Base-by-base conservation (phyloP, 2,888 invertebrate genomes). In the Lucinisca nassula region DNA sequence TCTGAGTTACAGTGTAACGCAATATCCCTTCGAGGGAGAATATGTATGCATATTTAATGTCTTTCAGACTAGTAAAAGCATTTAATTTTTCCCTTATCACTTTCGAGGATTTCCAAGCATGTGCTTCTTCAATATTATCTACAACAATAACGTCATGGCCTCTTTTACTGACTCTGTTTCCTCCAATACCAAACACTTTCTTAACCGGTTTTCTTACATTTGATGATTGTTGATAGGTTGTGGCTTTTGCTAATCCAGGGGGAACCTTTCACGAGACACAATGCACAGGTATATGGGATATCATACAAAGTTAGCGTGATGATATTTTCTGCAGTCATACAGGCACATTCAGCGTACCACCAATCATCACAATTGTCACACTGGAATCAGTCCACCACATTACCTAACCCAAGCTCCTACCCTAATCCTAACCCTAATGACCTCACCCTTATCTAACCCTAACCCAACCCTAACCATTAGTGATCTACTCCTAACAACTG, bases 261-360 rank as follows among this genome's bases (percentile, higher is more conserved):
- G 3, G 67, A 67, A 17, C 35, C 67, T 35, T 67, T 67, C 35
- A 67, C 32, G 21, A 67, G 35, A 35, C 67, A 55, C n/a, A 67
- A 30, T 6, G 67, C 67, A 35, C 67, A 67, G 10, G 67, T 35
- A 17, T 67, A 67, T 4, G 3, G 12, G 14, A 67, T 8, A 32
- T 67, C 17, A n/a, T 24, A 35, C 6, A 32, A 21, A 21, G 10
- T 2, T 35, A 21, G 21, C 21, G 3, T 55, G n/a, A 17, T 35
- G 24, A 6, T 30, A 21, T 67, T 35, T 35, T 67, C 67, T 30
- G 32, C 35, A 17, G 32, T 35, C 3, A 67, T 21, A 35, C 67
- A 67, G 1, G 67, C 67, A 67, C 67, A 67, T 35, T 67, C 67
- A 67, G 35, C 35, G 35, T 67, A 35, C 67, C 67, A 67, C 67